Base-by-base conservation (phyloP, 1,140 invertebrate genomes). In the Drosophila bocqueti region DNA sequence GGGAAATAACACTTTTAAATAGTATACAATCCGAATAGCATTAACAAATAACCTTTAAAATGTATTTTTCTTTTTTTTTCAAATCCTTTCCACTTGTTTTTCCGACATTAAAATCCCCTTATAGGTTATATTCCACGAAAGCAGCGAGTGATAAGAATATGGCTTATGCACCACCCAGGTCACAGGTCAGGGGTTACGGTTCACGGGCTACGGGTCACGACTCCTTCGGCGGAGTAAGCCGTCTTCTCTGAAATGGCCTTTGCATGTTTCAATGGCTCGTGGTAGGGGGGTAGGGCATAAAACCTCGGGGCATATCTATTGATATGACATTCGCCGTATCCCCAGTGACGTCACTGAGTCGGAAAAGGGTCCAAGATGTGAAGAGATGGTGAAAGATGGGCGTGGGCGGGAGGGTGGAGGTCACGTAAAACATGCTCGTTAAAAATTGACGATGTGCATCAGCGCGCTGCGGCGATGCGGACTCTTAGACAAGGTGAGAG, bases 401-500 rank as follows among this genome's bases (percentile, higher is more conserved):
- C 6, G 11, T n/a, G 46, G 4, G 31, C 24, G 6, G 24, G 34
- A 15, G 50, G 16, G 18, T 26, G 55, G 67, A 77, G 73, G 73
- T 77, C 83, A 87, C 84, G 84, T 87, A 87, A 71, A 80, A 80
- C 72, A 71, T 55, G 83, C 80, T 89, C 80, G 83, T 87, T 89
- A 83, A 87, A 89, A 89, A 89, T 89, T 87, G 84, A 87, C 83
- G 83, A 87, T 89, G 84, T 87, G 83, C 83, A 86, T 86, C 83
- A 86, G 82, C 78, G 83, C 71, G 83, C 71, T 72, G 69, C 46
- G 13, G 21, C 79, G 67, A 77, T 83, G 78, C 57, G 63, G 71
- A 38, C 65, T 58, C 76, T 83, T 67, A 75, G 66, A 67, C 73
- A 50, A 76, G 74, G 73, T 67, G 54, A 57, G 55, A 50, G 65